Conservation (phyloP, 2,797 vertebrate species). For the Oreonectes daqikongensis region DNA sequence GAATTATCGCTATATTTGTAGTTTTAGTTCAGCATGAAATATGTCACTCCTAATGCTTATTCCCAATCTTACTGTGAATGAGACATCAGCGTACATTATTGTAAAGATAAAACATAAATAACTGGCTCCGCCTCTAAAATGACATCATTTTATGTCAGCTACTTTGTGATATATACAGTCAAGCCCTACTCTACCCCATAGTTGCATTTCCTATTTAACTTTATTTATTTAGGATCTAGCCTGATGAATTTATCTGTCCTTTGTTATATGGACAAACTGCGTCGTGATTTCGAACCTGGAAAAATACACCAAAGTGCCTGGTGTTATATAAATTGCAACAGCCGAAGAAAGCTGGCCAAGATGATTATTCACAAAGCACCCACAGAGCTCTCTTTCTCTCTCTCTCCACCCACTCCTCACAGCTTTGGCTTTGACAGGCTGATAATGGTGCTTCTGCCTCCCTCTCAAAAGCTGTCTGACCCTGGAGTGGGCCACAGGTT, state of each 20-base stretch:
- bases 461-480: constrained; percentile 53
- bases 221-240: too few relatives aligned
- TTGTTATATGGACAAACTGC: neutral
- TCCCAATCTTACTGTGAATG: neutral
- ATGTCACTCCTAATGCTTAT: neutral
- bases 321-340: constrained; percentile 42
- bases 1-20: too few relatives aligned
- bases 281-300: constrained; percentile 6
- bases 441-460: constrained; percentile 51
- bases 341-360: constrained; percentile 31
- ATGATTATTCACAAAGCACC: constrained; percentile 49
- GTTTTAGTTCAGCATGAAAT: neutral
- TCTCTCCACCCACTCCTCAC: constrained; percentile 45
- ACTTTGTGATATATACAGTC: neutral
- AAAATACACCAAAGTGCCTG: constrained; percentile 14
- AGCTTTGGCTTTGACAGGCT: constrained; percentile 39
- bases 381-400: constrained; percentile 22
- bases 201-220: too few relatives aligned
- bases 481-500: constrained; percentile 50
- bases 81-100: neutral
- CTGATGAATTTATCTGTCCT: neutral
- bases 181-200: neutral
- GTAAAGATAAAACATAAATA: neutral
- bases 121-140: neutral
- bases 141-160: neutral